Evolutionary conservation across 1,140 invertebrate genomes (phyloP).

Genomic region (Magallana ariakensis): DNA sequence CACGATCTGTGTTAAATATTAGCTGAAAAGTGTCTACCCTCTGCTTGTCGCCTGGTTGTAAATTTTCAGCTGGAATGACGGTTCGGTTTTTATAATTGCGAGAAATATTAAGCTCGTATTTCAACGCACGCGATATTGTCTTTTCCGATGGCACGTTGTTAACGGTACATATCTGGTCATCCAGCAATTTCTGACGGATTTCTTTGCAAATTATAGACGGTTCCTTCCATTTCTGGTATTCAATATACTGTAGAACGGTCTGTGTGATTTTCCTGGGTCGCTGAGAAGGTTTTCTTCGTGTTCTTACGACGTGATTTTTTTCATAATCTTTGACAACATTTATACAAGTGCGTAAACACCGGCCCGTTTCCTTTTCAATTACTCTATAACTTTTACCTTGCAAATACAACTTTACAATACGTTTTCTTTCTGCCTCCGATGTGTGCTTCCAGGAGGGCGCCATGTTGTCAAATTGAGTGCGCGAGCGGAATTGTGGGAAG

Average conservation of each 20-base stretch:
- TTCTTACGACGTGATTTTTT: neutral
- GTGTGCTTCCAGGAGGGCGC: too few species aligned
- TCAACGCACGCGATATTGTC: neutral
- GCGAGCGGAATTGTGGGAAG: too few species aligned
- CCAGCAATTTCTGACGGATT: slow-evolving; percentile 6
- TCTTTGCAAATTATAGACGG: neutral
- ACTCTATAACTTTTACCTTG: neutral
- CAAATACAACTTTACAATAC: neutral
- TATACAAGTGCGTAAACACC: neutral
- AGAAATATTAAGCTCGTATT: slow-evolving; percentile 23
- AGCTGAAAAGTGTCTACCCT: neutral
- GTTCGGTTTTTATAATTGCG: neutral
- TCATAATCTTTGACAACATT: neutral
- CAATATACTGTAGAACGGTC: neutral
- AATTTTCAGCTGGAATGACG: neutral
- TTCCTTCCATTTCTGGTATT: slow-evolving; percentile 34
- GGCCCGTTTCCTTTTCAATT: neutral
- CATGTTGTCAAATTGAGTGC: neutral
- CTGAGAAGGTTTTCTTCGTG: neutral
- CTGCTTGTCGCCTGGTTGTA: neutral
- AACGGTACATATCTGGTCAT: neutral
- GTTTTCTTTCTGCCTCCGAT: neutral
- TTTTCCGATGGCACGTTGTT: neutral
- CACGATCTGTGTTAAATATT: neutral
- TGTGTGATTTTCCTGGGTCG: slow-evolving; percentile 5